These are phyloP conservation scores for Lasioglossum leucozonium DNA, from an alignment of 2,888 invertebrate genomes.

Conservation along the genomic window DNA sequence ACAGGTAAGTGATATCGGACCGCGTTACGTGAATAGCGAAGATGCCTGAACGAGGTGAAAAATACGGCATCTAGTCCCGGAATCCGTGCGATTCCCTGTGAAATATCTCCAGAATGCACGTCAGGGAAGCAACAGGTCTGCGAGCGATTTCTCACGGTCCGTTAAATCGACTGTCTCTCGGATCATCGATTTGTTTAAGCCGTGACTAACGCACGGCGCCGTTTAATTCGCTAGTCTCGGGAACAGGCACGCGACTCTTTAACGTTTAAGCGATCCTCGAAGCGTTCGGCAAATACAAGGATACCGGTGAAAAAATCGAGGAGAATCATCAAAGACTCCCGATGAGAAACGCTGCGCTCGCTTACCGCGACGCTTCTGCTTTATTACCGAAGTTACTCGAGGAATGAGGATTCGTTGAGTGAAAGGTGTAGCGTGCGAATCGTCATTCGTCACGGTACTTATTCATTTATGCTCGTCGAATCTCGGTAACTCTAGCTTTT, in stretches of 20 bases:
- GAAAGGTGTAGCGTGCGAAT: slow-evolving; percentile 11
- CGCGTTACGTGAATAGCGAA: slow-evolving; percentile 55
- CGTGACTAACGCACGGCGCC: slow-evolving; percentile 44
- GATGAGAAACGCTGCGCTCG: neutral
- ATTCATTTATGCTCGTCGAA: neutral
- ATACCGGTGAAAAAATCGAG: neutral
- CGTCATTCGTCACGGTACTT: neutral
- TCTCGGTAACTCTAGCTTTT: neutral
- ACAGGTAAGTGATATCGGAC: slow-evolving; percentile 18
- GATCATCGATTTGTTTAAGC: slow-evolving; percentile 42
- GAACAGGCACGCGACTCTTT: slow-evolving; percentile 45
- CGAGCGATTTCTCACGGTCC: slow-evolving; percentile 58
- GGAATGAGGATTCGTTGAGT: neutral
- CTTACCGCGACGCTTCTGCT: neutral
- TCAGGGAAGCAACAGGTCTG: slow-evolving; percentile 24
- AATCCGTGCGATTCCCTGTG: slow-evolving; percentile 55
- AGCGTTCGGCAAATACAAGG: slow-evolving; percentile 11
- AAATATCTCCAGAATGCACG: slow-evolving; percentile 61
- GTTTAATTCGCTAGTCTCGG: slow-evolving; percentile 51
- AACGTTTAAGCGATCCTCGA: neutral
- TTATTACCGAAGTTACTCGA: neutral
- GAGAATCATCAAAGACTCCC: slow-evolving; percentile 1
- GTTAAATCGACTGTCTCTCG: slow-evolving; percentile 33
- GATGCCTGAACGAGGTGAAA: slow-evolving; percentile 48
- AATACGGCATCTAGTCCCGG: slow-evolving; percentile 31